phyloP scores from a whole-genome alignment of 2,113 vertebrate genomes.

The Vimba vimba region DNA sequence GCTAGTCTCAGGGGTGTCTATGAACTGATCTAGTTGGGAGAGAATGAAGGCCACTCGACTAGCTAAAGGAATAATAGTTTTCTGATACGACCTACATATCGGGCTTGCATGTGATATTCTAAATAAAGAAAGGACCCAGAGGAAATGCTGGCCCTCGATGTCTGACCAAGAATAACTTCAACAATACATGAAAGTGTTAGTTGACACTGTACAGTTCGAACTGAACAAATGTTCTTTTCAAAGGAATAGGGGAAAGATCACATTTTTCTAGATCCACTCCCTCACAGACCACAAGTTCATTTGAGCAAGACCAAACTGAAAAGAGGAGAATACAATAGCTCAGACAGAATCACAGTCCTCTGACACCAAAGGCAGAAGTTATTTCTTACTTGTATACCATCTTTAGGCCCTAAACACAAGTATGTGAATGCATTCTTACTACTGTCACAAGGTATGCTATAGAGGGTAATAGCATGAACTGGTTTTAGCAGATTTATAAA shows the following conservation, averaged over 20 bases:
- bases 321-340: not conserved
- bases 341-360: not conserved
- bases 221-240: constrained; percentile 27
- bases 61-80: constrained; percentile 39
- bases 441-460: not conserved
- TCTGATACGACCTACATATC: constrained; percentile 44
- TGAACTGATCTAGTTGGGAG: constrained; percentile 42
- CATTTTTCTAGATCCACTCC: constrained; percentile 12
- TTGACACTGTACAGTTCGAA: constrained; percentile 20
- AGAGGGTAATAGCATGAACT: not conserved
- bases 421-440: not conserved
- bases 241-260: constrained; percentile 9
- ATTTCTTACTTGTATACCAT: not conserved
- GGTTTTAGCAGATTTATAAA: no score
- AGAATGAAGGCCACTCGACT: constrained; percentile 36
- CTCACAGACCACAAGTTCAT: not conserved
- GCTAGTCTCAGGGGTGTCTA: constrained; percentile 41
- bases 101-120: not conserved
- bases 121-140: constrained; percentile 32
- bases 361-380: not conserved
- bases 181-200: constrained; percentile 32
- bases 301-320: not conserved
- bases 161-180: constrained; percentile 46
- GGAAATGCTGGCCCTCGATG: constrained; percentile 29
- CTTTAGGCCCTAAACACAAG: not conserved